phyloP scores from a whole-genome alignment of 2,113 vertebrate genomes.

The Proterorhinus semilunaris region DNA sequence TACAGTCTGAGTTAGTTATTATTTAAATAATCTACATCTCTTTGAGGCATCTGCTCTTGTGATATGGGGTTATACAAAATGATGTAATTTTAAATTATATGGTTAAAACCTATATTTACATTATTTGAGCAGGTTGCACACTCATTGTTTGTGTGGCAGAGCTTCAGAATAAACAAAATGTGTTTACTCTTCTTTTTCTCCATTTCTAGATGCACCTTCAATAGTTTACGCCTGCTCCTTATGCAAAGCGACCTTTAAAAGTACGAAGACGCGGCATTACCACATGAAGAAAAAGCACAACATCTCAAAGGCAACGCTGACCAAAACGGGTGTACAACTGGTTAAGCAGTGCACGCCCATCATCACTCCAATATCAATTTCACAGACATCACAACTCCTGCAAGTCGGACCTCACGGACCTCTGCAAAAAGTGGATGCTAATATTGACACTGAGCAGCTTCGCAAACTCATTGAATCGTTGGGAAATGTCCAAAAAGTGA shows the following conservation, averaged over 20 bases:
- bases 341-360: conserved; percentile 43
- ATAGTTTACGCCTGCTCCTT: conserved; percentile 61
- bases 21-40: no score
- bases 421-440: conserved; percentile 70
- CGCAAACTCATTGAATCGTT: conserved; percentile 75
- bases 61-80: neutral
- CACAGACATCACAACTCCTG: conserved; percentile 50
- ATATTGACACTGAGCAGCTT: conserved; percentile 77
- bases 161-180: no score
- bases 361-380: conserved; percentile 64
- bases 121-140: no score
- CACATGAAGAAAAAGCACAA: conserved; percentile 75
- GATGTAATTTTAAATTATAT: no score
- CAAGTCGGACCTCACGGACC: conserved; percentile 67
- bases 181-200: conserved; percentile 24
- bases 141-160: no score
- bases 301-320: conserved; percentile 14
- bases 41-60: no score
- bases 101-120: no score
- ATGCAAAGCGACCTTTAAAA: conserved; percentile 73
- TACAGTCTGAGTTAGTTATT: no score
- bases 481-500: conserved; percentile 76
- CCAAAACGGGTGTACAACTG: conserved; percentile 20
- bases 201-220: conserved; percentile 45
- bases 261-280: conserved; percentile 53